Evolutionary conservation across 2,797 vertebrate genomes (phyloP), one percentile per base, ranked within the genome.

Genomic region (Netta rufina): DNA sequence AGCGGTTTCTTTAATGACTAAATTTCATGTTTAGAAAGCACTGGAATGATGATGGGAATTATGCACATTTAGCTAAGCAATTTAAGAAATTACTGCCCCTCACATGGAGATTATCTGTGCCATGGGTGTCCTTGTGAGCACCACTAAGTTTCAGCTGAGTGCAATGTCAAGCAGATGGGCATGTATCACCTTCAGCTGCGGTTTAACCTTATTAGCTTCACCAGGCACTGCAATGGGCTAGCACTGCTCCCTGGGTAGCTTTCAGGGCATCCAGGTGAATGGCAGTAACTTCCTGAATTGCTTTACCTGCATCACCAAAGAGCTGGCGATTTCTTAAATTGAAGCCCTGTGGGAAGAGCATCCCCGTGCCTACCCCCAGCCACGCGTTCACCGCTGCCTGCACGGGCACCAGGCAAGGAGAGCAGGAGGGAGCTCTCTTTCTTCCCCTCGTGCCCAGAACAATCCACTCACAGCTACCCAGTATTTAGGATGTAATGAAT

Each of bases 51-150:
- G 5, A 1, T 28, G 84, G 73, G 64, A 92, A 94, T 90, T 49
- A 85, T 3, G 43, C 39, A 90, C 70, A 76, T 74, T 80, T 78
- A 67, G 27, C 54, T n/a, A 75, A 45, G 41, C 13, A 58, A 89
- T 92, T 79, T 56, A 62, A 80, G 57, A 91, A 94, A 85, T 64
- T 41, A 47, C 61, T 64, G 71, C 64, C 74, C 73, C 62, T 84
- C 75, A 74, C 70, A 53, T 8, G 57, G 39, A 74, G 66, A 54
- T 57, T 76, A 77, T 39, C 67, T 60, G 38, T 62, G 60, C 32
- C 49, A 33, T 5, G 13, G 32, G 39, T 67, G 60, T 67, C 49
- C 43, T 70, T 78, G 27, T 53, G 28, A 87, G 49, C 72, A 75
- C 24, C 33, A 60, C 39, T 41, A 62, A 72, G 25, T 28, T 11